Evolutionary conservation across 2,888 invertebrate genomes (phyloP), one percentile per base, ranked within the genome.

Genomic region (Bembecia ichneumoniformis): DNA sequence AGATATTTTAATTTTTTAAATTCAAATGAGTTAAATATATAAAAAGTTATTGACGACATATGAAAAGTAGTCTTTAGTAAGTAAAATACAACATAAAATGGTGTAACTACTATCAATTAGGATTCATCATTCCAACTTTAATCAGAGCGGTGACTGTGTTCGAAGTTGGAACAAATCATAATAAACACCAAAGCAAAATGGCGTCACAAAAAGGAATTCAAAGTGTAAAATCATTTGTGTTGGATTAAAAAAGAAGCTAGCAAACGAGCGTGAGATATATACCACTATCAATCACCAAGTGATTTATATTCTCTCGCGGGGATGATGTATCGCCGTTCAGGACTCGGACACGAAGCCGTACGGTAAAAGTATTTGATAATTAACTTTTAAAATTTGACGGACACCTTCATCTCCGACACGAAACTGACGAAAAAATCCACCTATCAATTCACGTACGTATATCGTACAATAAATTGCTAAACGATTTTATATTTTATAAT

Each of bases 221-320:
- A 77, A 82, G 80, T 80, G 82, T 83, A 83, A 83, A 83, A 80
- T 83, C 81, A 83, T 83, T 82, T 83, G 84, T 82, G 81, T 74
- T 64, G 81, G 79, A 82, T 82, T 78, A 82, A 84, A 84, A 84
- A 84, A 84, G 81, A 75, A 84, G 82, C 82, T 80, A 79, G 79
- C 70, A 61, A 66, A 72, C 75, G 70, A 77, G 74, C 82, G 83
- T 81, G 83, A 84, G 83, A 82, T 82, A 77, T 81, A 75, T 66
- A 65, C 70, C 68, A 80, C 83, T 78, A 86, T 87, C 86, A 86
- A 87, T 87, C 86, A 87, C 74, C 61, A 60, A 62, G 74, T 86
- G 86, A 87, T 87, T 86, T 84, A 86, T 87, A 82, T 74, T 74
- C 80, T 70, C 72, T 66, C 66, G 60, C 65, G 57, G 68, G 76